Conservation (phyloP, 1,140 invertebrate species). For the Phocides pigmalion region DNA sequence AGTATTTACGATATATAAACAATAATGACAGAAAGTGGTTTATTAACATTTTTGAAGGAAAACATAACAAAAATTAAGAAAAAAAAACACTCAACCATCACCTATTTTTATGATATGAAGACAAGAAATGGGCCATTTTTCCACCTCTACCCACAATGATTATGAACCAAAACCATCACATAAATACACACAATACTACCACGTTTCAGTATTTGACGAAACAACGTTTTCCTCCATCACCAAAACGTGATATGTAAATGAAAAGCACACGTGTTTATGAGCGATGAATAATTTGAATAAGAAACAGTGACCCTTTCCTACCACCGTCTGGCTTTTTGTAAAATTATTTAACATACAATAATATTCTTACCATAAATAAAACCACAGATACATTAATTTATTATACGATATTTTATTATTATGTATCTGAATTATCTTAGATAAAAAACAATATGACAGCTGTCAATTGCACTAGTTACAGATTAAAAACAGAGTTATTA, state of each 20-base stretch:
- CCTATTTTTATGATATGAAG: too few species aligned
- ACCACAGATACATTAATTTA: too few species aligned
- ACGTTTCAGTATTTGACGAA: background rate
- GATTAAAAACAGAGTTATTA: too few species aligned
- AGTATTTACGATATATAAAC: too few species aligned
- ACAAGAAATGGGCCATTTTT: background rate
- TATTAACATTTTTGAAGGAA: too few species aligned
- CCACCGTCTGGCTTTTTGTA: conserved; percentile 24
- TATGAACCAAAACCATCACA: conserved; percentile 43
- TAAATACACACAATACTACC: conserved; percentile 9
- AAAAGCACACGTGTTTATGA: background rate
- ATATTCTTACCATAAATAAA: too few species aligned
- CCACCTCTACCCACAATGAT: background rate
- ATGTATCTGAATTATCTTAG: too few species aligned
- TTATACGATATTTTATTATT: too few species aligned
- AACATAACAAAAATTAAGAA: too few species aligned
- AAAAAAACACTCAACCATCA: background rate
- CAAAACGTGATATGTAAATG: conserved; percentile 9
- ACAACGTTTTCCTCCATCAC: background rate
- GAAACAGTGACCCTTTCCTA: conserved; percentile 16
- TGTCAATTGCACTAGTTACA: too few species aligned
- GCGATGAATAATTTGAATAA: conserved; percentile 9
- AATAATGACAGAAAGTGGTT: too few species aligned
- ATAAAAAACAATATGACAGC: too few species aligned
- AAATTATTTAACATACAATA: background rate